Percentiles rank a stretch among this genome's conserved stretches.
Evolutionary conservation across 2,888 invertebrate species (phyloP).

Genomic region (Oligia strigilis): DNA sequence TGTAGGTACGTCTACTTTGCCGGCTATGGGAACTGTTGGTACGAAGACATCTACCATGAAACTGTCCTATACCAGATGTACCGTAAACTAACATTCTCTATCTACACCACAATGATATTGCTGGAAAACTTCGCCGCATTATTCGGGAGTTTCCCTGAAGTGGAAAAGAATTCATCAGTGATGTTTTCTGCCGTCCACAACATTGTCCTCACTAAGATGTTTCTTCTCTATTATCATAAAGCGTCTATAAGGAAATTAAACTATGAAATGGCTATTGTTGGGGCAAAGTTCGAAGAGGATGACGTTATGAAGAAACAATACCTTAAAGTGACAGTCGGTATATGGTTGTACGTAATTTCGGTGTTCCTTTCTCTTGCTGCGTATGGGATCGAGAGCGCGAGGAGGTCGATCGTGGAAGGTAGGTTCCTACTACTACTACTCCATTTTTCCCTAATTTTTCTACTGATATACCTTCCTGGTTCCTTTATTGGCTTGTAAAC

Average conservation of each 20-base stretch:
- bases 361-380: slow-evolving; percentile 82
- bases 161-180: slow-evolving; percentile 85
- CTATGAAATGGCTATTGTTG: slow-evolving; percentile 81
- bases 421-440: slow-evolving; percentile 37
- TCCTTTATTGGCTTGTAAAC: slow-evolving; percentile 2
- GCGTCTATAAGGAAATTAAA: slow-evolving; percentile 82
- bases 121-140: slow-evolving; percentile 85
- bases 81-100: slow-evolving; percentile 76
- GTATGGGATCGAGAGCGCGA: slow-evolving; percentile 82
- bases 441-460: not conserved
- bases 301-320: slow-evolving; percentile 80
- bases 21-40: slow-evolving; percentile 84
- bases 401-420: slow-evolving; percentile 81
- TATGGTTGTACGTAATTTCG: slow-evolving; percentile 78
- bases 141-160: slow-evolving; percentile 81
- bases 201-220: slow-evolving; percentile 84
- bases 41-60: slow-evolving; percentile 77
- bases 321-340: slow-evolving; percentile 80
- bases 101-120: slow-evolving; percentile 83
- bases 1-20: slow-evolving; percentile 84
- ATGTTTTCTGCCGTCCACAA: slow-evolving; percentile 86
- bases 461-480: not conserved
- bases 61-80: slow-evolving; percentile 77
- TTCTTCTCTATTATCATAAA: slow-evolving; percentile 81
- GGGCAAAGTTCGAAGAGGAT: slow-evolving; percentile 79